phyloP scores from a whole-genome alignment of 2,888 invertebrate species.

The Cyclophora albipunctata region DNA sequence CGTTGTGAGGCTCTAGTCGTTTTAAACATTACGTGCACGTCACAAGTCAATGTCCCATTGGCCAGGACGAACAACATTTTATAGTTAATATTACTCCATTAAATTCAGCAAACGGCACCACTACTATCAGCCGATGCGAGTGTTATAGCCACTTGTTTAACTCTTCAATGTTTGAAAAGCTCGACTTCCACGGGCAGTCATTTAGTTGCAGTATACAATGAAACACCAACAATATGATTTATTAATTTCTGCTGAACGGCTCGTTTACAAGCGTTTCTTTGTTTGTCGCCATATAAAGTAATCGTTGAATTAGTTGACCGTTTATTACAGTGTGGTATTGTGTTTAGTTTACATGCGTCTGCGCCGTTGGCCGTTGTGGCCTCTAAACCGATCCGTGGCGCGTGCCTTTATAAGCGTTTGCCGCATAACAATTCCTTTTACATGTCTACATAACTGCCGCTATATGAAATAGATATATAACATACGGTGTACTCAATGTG shows the following conservation, averaged over 20 bases:
- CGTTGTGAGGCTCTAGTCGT: too few species aligned
- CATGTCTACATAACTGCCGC: conserved; percentile 22
- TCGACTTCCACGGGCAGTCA: too few species aligned
- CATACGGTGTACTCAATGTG: not conserved
- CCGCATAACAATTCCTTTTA: conserved; percentile 49
- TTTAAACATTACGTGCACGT: conserved; percentile 7
- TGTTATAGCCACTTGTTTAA: too few species aligned
- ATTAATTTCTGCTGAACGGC: not conserved
- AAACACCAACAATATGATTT: not conserved
- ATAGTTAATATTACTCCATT: conserved; percentile 3
- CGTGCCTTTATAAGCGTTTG: conserved; percentile 48
- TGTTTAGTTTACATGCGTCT: conserved; percentile 25
- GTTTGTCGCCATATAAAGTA: conserved; percentile 6
- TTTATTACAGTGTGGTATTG: conserved; percentile 18
- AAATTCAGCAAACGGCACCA: not conserved
- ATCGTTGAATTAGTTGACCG: conserved; percentile 7
- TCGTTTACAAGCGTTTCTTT: conserved; percentile 1
- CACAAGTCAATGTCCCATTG: conserved; percentile 12
- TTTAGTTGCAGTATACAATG: too few species aligned
- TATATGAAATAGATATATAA: not conserved
- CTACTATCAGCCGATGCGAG: too few species aligned
- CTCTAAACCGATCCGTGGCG: conserved; percentile 41
- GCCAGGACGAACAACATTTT: conserved; percentile 7
- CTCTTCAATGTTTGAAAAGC: too few species aligned
- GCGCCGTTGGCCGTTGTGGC: conserved; percentile 28